A percentile compares a stretch with the other conserved stretches of the same genome.
phyloP scores from a whole-genome alignment of 2,888 invertebrate species.

The Drosophila barbarae region DNA sequence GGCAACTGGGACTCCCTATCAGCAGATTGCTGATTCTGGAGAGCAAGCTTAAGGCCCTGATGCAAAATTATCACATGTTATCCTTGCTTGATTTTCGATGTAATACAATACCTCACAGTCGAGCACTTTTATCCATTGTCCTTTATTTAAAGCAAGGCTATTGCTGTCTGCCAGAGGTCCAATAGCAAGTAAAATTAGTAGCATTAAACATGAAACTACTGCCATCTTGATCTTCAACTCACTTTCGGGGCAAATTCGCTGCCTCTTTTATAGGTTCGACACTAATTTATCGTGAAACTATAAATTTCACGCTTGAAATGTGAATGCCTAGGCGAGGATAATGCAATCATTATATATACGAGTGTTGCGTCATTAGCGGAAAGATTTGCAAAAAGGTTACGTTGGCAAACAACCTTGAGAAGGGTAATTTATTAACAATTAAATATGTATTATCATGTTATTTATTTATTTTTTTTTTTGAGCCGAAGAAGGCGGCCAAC shows the following conservation, averaged over 20 bases:
- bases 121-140: not conserved
- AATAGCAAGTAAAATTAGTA: not conserved
- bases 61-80: not conserved
- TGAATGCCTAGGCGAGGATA: not conserved
- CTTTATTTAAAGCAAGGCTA: not conserved
- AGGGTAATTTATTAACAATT: not conserved
- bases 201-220: not conserved
- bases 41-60: not conserved
- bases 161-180: too few species aligned
- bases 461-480: too few species aligned
- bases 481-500: too few species aligned
- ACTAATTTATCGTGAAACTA: not conserved
- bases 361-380: slow-evolving; percentile 4
- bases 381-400: not conserved
- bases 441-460: too few species aligned
- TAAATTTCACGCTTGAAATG: not conserved
- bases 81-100: not conserved
- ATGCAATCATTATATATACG: not conserved
- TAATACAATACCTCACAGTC: not conserved
- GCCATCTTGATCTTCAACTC: not conserved
- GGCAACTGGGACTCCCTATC: not conserved
- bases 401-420: slow-evolving; percentile 7
- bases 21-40: not conserved
- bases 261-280: slow-evolving; percentile 13
- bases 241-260: not conserved